Conservation (phyloP, 1,140 invertebrate genomes). For the Temnothorax curvispinosus region DNA sequence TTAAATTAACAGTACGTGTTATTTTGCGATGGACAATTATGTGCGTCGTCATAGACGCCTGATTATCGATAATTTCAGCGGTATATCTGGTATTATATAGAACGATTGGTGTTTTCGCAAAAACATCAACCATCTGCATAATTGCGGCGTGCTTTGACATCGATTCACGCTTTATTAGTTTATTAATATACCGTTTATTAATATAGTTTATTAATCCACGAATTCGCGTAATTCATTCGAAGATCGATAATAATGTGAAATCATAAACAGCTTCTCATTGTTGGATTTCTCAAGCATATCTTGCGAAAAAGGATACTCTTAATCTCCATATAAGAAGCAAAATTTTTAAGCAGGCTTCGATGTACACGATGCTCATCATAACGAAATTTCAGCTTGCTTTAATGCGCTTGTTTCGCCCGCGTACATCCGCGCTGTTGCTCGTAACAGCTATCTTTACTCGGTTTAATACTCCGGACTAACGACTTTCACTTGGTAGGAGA, state of each 20-base stretch:
- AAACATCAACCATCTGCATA: neutral
- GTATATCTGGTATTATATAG: neutral
- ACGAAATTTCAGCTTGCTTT: conserved; percentile 24
- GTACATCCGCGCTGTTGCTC: neutral
- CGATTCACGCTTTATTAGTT: neutral
- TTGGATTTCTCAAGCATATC: neutral
- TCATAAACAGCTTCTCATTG: neutral
- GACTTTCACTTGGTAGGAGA: conserved; percentile 73
- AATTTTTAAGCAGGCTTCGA: neutral
- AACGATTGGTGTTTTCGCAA: neutral
- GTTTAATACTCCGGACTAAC: conserved; percentile 60
- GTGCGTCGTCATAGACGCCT: neutral
- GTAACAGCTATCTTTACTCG: conserved; percentile 12
- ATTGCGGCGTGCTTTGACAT: neutral
- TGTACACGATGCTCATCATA: neutral
- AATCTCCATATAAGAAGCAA: neutral
- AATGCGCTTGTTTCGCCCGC: neutral
- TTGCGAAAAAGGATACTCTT: neutral
- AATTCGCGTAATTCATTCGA: conserved; percentile 44
- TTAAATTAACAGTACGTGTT: conserved; percentile 7
- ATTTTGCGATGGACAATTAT: neutral
- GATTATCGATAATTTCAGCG: conserved; percentile 30
- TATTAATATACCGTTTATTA: conserved; percentile 55
- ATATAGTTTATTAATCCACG: neutral
- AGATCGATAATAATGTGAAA: conserved; percentile 44